These are phyloP conservation scores for Oreocharis arfaki DNA, from an alignment of 2,113 vertebrate species.

Conservation along the genomic window DNA sequence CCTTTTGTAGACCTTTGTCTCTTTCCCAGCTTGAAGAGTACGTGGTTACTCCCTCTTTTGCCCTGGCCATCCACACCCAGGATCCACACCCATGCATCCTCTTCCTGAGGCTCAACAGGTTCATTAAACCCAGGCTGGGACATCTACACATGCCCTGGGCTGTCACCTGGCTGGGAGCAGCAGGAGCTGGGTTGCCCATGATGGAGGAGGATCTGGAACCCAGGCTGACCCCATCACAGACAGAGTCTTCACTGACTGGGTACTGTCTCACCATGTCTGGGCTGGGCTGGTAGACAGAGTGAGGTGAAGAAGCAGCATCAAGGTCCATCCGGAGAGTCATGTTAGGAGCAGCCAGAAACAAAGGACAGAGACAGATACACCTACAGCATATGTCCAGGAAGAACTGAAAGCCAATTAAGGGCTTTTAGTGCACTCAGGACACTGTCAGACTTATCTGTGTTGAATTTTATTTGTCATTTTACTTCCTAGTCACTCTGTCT, in stretches of 20 bases:
- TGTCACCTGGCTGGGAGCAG: background rate
- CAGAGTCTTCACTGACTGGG: accelerated
- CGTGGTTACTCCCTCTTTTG: background rate
- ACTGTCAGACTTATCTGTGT: background rate
- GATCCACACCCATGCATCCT: background rate
- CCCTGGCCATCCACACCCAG: background rate
- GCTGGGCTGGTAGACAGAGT: background rate
- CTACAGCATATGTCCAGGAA: background rate
- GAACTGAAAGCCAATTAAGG: background rate
- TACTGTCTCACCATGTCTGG: background rate
- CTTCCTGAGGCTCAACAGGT: background rate
- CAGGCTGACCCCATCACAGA: accelerated
- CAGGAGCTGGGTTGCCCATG: background rate
- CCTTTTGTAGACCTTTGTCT: background rate
- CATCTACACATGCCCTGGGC: background rate
- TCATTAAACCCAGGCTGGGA: background rate
- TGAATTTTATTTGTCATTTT: background rate
- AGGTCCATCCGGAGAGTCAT: background rate
- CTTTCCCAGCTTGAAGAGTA: background rate
- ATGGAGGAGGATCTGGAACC: background rate
- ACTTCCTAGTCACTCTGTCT: background rate
- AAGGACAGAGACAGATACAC: background rate
- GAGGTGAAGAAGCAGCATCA: background rate
- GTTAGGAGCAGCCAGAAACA: background rate
- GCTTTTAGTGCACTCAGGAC: background rate